Base-by-base conservation (phyloP, 2,888 invertebrate species). In the Pardosa pseudoannulata region DNA sequence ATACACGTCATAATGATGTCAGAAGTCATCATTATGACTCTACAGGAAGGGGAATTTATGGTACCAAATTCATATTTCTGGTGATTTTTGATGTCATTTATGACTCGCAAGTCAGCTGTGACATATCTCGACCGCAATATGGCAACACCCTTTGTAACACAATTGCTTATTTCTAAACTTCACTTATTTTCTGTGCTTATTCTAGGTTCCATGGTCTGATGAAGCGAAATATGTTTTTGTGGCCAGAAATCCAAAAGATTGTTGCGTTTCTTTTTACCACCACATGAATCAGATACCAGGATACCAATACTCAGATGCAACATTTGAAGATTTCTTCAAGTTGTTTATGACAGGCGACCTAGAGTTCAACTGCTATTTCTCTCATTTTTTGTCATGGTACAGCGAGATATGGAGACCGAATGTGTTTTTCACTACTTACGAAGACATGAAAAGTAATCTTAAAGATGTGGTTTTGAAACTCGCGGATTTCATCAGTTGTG, bases 181-280 rank as follows among this genome's bases (percentile, higher is more conserved):
- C 16, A 19, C n/a, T n/a, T n/a, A 50, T 31, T 62, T 56, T 73
- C 9, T 39, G 28, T 74, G 31, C 36, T 67, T 29, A n/a, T 39
- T 72, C 31, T 29, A 86, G 86, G 50, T 89, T 41, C 89, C 89
- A 13, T 81, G 86, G 65, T 86, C 85, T 29, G 71, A 67, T 2
- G 29, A 87, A n/a, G 83, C 89, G 16, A 88, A 88, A 50, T 89
- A 89, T 75, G 90, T 92, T 65, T 92, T 92, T 88, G 90, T 92
- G 32, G 91, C 91, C 13, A 90, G 92, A 70, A 92, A 92, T 88
- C 92, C 92, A 0, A 92, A 91, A 88, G 92, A 92, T 89, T 91
- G 91, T 9, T 90, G 90, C 2, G 91, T 92, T 7, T 92, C 92
- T 1, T 80, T 67, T 31, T 80, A 76, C 27, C 50, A 87, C 27